phyloP scores from a whole-genome alignment of 2,888 invertebrate species.

The Heteropelma amictum region DNA sequence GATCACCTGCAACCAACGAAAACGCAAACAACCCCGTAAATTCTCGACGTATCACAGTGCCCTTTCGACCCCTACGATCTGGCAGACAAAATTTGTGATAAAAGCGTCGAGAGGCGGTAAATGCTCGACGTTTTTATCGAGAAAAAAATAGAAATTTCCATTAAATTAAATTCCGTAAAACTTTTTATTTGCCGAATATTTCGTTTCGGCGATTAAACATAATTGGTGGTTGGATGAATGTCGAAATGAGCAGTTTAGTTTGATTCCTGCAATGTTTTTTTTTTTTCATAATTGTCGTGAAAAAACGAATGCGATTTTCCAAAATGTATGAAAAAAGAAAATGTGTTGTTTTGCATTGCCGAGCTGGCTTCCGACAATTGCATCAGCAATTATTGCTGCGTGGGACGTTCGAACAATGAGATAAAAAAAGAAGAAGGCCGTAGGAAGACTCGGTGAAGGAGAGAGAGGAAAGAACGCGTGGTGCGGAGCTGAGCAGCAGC shows the following conservation, averaged over 20 bases:
- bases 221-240: too few species aligned
- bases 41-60: not conserved
- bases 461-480: constrained; percentile 7
- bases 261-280: not conserved
- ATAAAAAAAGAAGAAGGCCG: not conserved
- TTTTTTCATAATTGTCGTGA: not conserved
- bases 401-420: constrained; percentile 1
- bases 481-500: too few species aligned
- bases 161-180: too few species aligned
- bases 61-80: not conserved
- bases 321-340: not conserved
- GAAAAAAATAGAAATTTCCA: too few species aligned
- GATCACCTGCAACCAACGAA: constrained; percentile 71
- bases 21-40: not conserved
- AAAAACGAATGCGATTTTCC: too few species aligned
- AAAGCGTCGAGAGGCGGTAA: too few species aligned
- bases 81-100: not conserved
- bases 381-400: constrained; percentile 17
- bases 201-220: too few species aligned
- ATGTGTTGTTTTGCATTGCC: not conserved
- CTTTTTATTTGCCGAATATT: too few species aligned
- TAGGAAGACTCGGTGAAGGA: not conserved
- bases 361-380: not conserved
- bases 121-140: too few species aligned
- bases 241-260: not conserved